Conservation (phyloP, 1,140 invertebrate species). For the Drosophila kurseongensis region DNA sequence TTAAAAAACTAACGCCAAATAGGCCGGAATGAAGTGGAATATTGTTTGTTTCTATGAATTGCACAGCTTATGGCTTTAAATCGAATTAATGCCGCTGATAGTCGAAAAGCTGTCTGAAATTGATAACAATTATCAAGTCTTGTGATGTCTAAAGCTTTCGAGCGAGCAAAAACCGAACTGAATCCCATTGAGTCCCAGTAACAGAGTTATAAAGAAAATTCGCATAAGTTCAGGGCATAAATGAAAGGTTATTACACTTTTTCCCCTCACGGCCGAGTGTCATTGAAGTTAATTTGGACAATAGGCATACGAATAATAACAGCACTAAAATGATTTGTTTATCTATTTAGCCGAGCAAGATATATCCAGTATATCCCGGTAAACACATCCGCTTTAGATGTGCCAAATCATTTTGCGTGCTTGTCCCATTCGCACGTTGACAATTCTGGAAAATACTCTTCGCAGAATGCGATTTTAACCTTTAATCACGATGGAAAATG, state of each 20-base stretch:
- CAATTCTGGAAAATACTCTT: constrained; percentile 2
- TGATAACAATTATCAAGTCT: constrained; percentile 68
- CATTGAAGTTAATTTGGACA: constrained; percentile 14
- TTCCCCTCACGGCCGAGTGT: neutral
- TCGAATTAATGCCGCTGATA: constrained; percentile 47
- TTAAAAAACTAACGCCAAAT: constrained; percentile 15
- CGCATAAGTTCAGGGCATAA: neutral
- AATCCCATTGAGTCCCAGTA: constrained; percentile 1
- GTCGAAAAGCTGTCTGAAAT: constrained; percentile 65
- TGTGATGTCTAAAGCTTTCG: constrained; percentile 58
- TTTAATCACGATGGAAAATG: neutral
- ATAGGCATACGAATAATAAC: constrained; percentile 5
- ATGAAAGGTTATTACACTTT: constrained; percentile 31
- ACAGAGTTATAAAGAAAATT: constrained; percentile 2
- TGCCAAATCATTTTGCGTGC: constrained; percentile 37
- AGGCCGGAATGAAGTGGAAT: constrained; percentile 8
- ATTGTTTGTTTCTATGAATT: constrained; percentile 28
- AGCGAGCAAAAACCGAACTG: constrained; percentile 17
- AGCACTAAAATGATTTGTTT: constrained; percentile 33
- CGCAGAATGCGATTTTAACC: constrained; percentile 12
- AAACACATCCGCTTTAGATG: constrained; percentile 18
- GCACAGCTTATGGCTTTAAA: constrained; percentile 43
- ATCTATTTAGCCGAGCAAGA: constrained; percentile 26
- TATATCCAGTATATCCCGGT: constrained; percentile 18
- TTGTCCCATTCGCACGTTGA: constrained; percentile 31